Evolutionary conservation across 1,140 invertebrate genomes (phyloP), one percentile per base, ranked within the genome.

Genomic region (Muscidifurax raptorellus): DNA sequence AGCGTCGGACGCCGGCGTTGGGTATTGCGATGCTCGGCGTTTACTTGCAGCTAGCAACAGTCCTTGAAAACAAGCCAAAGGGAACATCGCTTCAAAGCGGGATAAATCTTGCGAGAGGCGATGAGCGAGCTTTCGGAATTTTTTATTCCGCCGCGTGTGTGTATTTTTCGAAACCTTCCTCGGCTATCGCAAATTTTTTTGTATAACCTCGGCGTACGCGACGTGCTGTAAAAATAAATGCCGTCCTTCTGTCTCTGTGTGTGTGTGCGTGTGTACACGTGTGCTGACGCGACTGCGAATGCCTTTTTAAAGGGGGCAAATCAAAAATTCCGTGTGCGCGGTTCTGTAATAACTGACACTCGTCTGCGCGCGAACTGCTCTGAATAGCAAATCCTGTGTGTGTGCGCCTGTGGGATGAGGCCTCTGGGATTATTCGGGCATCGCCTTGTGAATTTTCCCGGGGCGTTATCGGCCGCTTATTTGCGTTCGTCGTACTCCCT

Each of bases 311-410:
- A 69, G 66, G 28, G 27, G 5, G 22, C 15, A 3, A 69, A 59
- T 59, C 52, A 69, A 69, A 69, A 69, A 69, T 69, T 69, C 28
- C 66, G 10, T 28, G 66, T 69, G 66, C 66, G 15, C 66, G 12
- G 66, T 28, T 10, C 25, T 28, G 66, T 69, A 69, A 69, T 69
- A 69, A 30, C 66, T 69, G 66, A 69, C 66, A 69, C 66, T 69
- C 66, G 28, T 28, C 28, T 59, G 52, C 47, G 10, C 22, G 52
- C 52, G 52, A 59, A 59, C 52, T 59, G 52, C 52, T 59, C 52
- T 69, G 66, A 69, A 69, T 69, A 28, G 27, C 66, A 69, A 69
- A 69, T 69, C 28, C 18, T 7, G 0, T 6, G 52, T 4, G 15
- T 1, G 1, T 47, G 44, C 12, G 15, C 44, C 1, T n/a, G n/a